Base-by-base conservation (phyloP, 1,140 invertebrate species). In the Drosophila leontia region DNA sequence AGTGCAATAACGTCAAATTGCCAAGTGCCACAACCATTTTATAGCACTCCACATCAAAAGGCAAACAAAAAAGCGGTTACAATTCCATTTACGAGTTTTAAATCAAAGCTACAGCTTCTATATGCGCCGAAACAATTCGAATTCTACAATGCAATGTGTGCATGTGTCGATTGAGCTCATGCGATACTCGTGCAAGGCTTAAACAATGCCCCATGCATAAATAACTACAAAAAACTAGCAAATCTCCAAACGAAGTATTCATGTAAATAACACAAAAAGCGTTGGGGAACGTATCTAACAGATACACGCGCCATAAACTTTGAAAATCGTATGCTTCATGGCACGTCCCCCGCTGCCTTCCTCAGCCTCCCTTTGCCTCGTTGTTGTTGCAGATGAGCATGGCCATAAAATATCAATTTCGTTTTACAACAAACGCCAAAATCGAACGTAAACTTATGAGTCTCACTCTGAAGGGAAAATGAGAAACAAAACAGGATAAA, bases 351-450 rank as follows among this genome's bases (percentile, higher is more conserved):
- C 26, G 15, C 37, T 37, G 13, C 13, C 32, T 34, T 8, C n/a
- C 15, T 7, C 44, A 7, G 3, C 11, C 5, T 8, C 51, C 19
- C 37, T 0, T 35, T 26, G 15, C 29, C 15, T 48, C n/a, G 45
- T 17, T 32, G 39, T 47, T 53, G 47, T 62, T 79, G 82, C 72
- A 90, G 85, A 90, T 90, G 85, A 88, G 86, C 75, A 79, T 65
- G 77, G 85, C 78, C 85, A 88, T 90, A 88, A 88, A 88, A 88
- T 90, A 88, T 88, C 85, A 88, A 90, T 88, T 88, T 88, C 78
- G 81, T 79, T 83, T 88, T 90, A 88, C 80, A 88, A 84, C 78
- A 84, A 88, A 88, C 85, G 77, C 85, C 84, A 90, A 88, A 88
- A 90, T 84, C 84, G 80, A 88, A 88, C 74, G 78, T 51, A 81